Percentiles rank a stretch among this genome's conserved stretches.
Evolutionary conservation across 2,797 vertebrate species (phyloP).

Genomic region (Gobionotothen gibberifrons): DNA sequence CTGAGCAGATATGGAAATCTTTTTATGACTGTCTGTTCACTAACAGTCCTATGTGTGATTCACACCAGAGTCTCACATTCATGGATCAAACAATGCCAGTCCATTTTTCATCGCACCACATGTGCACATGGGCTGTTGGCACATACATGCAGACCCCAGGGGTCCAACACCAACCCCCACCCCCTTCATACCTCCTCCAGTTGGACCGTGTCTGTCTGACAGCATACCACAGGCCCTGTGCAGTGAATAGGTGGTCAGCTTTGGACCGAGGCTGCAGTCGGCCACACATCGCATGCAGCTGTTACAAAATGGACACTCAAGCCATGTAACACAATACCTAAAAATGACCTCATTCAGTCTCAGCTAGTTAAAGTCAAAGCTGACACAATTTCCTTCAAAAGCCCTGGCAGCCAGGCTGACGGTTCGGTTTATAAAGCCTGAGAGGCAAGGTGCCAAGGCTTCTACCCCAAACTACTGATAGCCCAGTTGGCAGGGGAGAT

Average conservation of each 20-base stretch:
- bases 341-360: slow-evolving; percentile 73
- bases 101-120: slow-evolving; percentile 64
- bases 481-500: slow-evolving; percentile 46
- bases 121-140: slow-evolving; percentile 55
- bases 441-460: slow-evolving; percentile 48
- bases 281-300: slow-evolving; percentile 76
- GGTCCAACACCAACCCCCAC: slow-evolving; percentile 40
- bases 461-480: slow-evolving; percentile 42
- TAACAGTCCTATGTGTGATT: slow-evolving; percentile 49
- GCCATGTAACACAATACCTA: slow-evolving; percentile 71
- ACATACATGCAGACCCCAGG: slow-evolving; percentile 61
- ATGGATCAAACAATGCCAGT: slow-evolving; percentile 57
- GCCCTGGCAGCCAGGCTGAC: slow-evolving; percentile 41
- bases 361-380: slow-evolving; percentile 67
- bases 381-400: slow-evolving; percentile 63
- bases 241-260: slow-evolving; percentile 56
- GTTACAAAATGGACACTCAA: slow-evolving; percentile 74
- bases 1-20: slow-evolving; percentile 14
- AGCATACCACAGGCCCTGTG: slow-evolving; percentile 46
- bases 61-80: slow-evolving; percentile 50
- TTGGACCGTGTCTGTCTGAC: slow-evolving; percentile 56
- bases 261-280: slow-evolving; percentile 47
- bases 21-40: slow-evolving; percentile 2
- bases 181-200: slow-evolving; percentile 50
- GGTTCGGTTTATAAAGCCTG: slow-evolving; percentile 29